Evolutionary conservation across 2,888 invertebrate species (phyloP), one percentile per base, ranked within the genome.

Genomic region (Rhamphomyia laevipes): DNA sequence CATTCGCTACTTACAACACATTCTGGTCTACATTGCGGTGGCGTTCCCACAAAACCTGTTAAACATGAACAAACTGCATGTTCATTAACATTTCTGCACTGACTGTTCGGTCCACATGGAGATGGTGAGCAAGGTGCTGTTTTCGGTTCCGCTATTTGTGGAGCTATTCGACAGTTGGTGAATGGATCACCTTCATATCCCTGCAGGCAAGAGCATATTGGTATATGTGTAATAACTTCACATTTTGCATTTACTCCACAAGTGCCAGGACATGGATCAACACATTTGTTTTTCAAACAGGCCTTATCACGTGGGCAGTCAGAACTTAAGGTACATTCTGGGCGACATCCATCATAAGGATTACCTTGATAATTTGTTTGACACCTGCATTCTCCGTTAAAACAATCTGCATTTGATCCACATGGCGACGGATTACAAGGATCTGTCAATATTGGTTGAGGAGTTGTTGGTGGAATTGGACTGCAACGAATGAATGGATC

Each of bases 401-500:
- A 75, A 61, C 82, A 84, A 59, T 79, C 75, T 37, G 84, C 81
- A 62, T 83, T 83, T 13, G 82, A 76, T n/a, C 84, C 85, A 62
- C 89, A 90, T 1, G 87, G 86, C 45, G 82, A 83, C 44, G 86
- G 80, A 61, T 77, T 73, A 61, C 82, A 83, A 4, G 77, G 78
- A 63, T 80, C 77, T 40, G 59, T 55, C n/a, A 65, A 65, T 23
- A 63, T 56, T 2, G 71, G 70, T 35, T 65, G 64, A 53, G 73
- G 73, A 15, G 73, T 70, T 18, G 59, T 73, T 68, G 71, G 64
- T 27, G 77, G 74, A 51, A 81, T 74, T 31, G 74, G 74, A 47
- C 72, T 75, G 61, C 88, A 88, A 60, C 82, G 80, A 16, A 79
- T 75, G 62, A 86, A 85, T 47, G 87, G 86, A 77, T 87, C 84